Base-by-base conservation (phyloP, 2,888 invertebrate species). In the Lottia gigantea region DNA sequence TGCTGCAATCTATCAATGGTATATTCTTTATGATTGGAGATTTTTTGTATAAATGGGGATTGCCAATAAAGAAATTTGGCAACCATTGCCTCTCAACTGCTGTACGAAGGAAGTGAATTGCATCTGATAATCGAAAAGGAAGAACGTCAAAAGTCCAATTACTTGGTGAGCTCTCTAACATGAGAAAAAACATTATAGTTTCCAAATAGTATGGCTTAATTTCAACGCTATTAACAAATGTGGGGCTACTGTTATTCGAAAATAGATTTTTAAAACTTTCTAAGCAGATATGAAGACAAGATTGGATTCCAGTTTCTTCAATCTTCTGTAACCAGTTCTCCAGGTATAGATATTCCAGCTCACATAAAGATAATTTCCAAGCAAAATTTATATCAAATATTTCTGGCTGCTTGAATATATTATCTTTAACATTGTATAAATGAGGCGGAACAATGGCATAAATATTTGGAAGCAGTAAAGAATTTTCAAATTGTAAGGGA, bases 1-100 rank as follows among this genome's bases (percentile, higher is more conserved):
- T 70, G 0, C 76, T 79, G 55, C 76, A 68, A 12, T 68, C 64
- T 26, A 85, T 64, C 14, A 81, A 62, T 12, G 76, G 73, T 19
- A 79, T 72, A 12, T 71, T 64, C 46, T 77, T 71, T 40, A 83
- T 64, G 66, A 73, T 67, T 8, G 80, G 80, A 76, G 81, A 76
- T 71, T 82, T 77, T 45, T 77, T 77, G 26, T 74, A 47, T 7
- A 85, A 74, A 64, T 83, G 80, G 11, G 82, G 82, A 69, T 83
- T 84, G 69, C 80, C 78, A 3, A 82, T 55, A 62, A 80, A 78
- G 72, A 83, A 83, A 45, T 79, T 77, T 14, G 84, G 83, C 23
- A 85, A 79, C 25, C 80, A 75, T n/a, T 69, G 71, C 67, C 80
- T 79, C 66, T 75, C 74, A 49, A 81, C 74, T 2, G 83, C 80